Percentiles rank a stretch among this genome's conserved stretches.
These are phyloP conservation scores for Motacilla alba DNA, from an alignment of 2,113 vertebrate genomes.

Conservation along the genomic window DNA sequence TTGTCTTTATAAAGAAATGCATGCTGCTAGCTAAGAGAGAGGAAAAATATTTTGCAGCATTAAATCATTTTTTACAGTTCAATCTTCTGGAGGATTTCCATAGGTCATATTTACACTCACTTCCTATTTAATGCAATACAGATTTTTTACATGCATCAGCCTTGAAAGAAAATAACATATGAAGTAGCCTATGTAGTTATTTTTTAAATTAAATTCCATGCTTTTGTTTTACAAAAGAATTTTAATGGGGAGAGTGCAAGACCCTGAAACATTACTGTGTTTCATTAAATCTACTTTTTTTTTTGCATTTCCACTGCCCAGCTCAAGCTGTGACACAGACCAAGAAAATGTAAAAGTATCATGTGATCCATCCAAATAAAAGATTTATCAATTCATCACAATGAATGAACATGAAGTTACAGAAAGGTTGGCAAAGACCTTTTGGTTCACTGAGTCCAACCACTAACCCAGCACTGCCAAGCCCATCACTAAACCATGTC, in stretches of 20 bases:
- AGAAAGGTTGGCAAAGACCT: not conserved
- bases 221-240: slow-evolving; percentile 52
- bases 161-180: slow-evolving; percentile 17
- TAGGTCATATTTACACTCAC: not conserved
- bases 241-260: slow-evolving; percentile 31
- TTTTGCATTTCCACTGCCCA: not conserved
- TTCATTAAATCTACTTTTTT: not conserved
- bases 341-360: not conserved
- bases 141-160: not conserved
- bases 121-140: slow-evolving; percentile 34
- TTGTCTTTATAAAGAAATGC: not conserved
- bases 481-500: not conserved
- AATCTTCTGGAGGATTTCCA: slow-evolving; percentile 19
- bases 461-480: not conserved
- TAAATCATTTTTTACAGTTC: not conserved
- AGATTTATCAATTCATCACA: not conserved
- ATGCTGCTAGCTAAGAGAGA: not conserved
- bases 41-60: not conserved
- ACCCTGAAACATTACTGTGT: not conserved
- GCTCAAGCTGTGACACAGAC: not conserved
- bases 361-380: not conserved
- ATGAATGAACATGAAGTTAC: not conserved
- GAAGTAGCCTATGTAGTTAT: not conserved
- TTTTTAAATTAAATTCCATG: slow-evolving; percentile 10
- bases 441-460: not conserved